Base-by-base conservation (phyloP, 2,888 invertebrate species). In the Drosophila mulleri region DNA sequence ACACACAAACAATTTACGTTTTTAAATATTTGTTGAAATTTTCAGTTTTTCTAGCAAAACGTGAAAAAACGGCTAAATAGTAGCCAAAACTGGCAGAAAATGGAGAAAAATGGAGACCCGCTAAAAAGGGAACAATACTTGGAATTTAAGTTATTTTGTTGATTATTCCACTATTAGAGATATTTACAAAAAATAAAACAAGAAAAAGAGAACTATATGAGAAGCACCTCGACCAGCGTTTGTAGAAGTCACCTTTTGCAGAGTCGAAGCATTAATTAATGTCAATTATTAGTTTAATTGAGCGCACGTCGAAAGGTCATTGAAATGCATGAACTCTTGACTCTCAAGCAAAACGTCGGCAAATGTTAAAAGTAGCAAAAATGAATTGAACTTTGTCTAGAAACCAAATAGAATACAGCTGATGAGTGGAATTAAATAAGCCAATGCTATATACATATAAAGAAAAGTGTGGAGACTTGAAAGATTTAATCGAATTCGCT, bases 241-340 rank as follows among this genome's bases (percentile, higher is more conserved):
- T 26, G 60, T 18, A 35, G 66, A 48, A 35, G 61, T 67, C 79
- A 82, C 87, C 87, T 86, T 83, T 80, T 58, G 52, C 48, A 66
- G 63, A 35, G n/a, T 14, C 14, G 16, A 11, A 44, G 35, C 54
- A 53, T 62, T 85, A 83, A 83, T 89, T 83, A 83, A 89, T 89
- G 82, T 82, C 83, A 89, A 83, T 83, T 83, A 85, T 88, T 85
- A 85, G 75, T 75, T 89, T 89, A 83, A 89, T 83, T 85, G 80
- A 85, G 72, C 60, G 56, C 58, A 67, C 66, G n/a, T 66, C 62
- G 67, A 89, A 71, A 84, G 90, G 67, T 83, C 85, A 71, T 53
- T 18, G 29, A 69, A 75, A 67, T 72, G 67, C 65, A 74, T 82
- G 83, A 83, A 84, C 88, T 74, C 67, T 74, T 72, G 62, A 63